Base-by-base conservation (phyloP, 2,888 invertebrate species). In the Nesidiocoris tenuis region DNA sequence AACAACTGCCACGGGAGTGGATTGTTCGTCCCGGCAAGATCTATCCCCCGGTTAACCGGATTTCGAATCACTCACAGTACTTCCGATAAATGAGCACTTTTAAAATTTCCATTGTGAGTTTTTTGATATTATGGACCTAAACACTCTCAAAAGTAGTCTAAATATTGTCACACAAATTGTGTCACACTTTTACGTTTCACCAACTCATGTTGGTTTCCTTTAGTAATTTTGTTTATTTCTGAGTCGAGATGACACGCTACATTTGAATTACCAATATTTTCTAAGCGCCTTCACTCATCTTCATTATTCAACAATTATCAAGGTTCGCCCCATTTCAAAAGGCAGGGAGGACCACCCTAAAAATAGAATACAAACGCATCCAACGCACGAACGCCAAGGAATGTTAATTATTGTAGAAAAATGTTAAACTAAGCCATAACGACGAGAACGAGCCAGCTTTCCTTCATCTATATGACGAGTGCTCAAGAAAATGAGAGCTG, bases 391-490 rank as follows among this genome's bases (percentile, higher is more conserved):
- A 17, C 19, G 39, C 3, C n/a, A 54, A 3, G 18, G 59, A 59
- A 59, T 59, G n/a, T 59, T 59, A 59, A 59, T 59, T 59, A n/a
- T 19, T 19, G 7, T 5, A 59, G 59, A 59, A 59, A 59, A 59
- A 59, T 59, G 59, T 19, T 16, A 9, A 59, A 59, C 7, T 59
- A 59, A 59, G 59, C 59, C 3, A 59, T 59, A 59, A 59, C 39
- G 59, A 59, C 59, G 59, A 19, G 59, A 19, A 59, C 17, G 18
- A n/a, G n/a, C 59, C 19, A n/a, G 59, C n/a, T 59, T 19, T n/a
- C n/a, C 59, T 59, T n/a, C 17, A 59, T 59, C 12, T 39, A 12
- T 39, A 39, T 39, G 39, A 39, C 12, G 12, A 39, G 59, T 59
- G 59, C 59, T 59, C 59, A 5, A 59, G 59, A 59, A 59, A 59